Evolutionary conservation across 2,888 invertebrate species (phyloP).

Genomic region (Micropterix aruncella): DNA sequence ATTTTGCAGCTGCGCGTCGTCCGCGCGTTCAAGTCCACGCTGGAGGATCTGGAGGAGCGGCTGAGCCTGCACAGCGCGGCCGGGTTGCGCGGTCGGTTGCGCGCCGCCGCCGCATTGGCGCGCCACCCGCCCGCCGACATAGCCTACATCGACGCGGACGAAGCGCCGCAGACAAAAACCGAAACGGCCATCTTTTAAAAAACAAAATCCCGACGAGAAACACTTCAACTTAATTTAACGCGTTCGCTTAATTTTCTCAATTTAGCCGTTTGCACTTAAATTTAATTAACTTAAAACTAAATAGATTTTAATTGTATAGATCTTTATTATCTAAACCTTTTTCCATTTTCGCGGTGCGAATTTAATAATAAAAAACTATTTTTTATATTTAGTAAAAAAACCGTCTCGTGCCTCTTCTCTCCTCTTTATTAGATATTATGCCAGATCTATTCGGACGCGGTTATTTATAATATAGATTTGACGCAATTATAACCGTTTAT

Average conservation of each 20-base stretch:
- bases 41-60: slow-evolving; percentile 99
- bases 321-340: too few relatives aligned
- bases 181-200: slow-evolving; percentile 14
- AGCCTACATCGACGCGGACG: slow-evolving; percentile 69
- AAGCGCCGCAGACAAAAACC: slow-evolving; percentile 18
- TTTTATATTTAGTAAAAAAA: too few relatives aligned
- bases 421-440: too few relatives aligned
- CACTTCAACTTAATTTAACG: background rate
- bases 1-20: slow-evolving; percentile 99
- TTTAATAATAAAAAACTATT: too few relatives aligned
- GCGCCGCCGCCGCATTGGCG: slow-evolving; percentile 13
- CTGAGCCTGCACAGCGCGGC: slow-evolving; percentile 96
- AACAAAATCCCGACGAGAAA: too few relatives aligned
- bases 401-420: too few relatives aligned
- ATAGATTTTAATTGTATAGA: too few relatives aligned
- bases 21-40: slow-evolving; percentile 98
- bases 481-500: too few relatives aligned
- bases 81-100: slow-evolving; percentile 74
- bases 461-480: too few relatives aligned
- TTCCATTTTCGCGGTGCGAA: too few relatives aligned
- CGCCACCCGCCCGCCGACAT: slow-evolving; percentile 62
- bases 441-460: too few relatives aligned
- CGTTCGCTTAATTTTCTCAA: slow-evolving; percentile 6
- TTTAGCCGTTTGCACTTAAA: slow-evolving; percentile 28
- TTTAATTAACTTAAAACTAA: too few relatives aligned